Percentiles rank a stretch among this genome's conserved stretches.
Evolutionary conservation across 92 coral and sea anemone species (phyloP).

Genomic region (Paragorgia papillata): DNA sequence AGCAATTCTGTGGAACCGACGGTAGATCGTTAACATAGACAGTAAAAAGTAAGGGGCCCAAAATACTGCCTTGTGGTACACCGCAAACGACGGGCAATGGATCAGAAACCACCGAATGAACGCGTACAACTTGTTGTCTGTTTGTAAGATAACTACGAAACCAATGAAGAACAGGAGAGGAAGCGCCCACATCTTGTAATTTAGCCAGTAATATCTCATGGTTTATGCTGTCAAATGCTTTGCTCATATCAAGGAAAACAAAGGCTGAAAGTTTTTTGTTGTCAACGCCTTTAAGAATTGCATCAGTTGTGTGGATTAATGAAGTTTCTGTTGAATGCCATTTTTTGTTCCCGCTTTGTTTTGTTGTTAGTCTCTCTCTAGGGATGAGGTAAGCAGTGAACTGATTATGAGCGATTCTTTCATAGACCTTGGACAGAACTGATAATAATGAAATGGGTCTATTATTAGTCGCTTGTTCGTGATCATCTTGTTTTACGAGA

Average conservation of each 20-base stretch:
- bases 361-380: not conserved
- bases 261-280: too few species aligned
- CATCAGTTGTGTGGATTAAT: not conserved
- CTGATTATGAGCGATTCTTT: not conserved
- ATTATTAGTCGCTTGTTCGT: not conserved
- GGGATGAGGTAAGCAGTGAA: not conserved
- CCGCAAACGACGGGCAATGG: not conserved
- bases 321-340: not conserved
- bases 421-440: not conserved
- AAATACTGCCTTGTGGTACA: slow-evolving; percentile 17
- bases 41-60: slow-evolving; percentile 39
- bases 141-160: too few species aligned
- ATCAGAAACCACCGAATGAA: too few species aligned
- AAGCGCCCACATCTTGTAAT: too few species aligned
- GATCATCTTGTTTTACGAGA: not conserved
- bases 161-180: too few species aligned
- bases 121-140: too few species aligned
- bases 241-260: too few species aligned
- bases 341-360: not conserved
- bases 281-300: too few species aligned
- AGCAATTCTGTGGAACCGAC: too few species aligned
- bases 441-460: not conserved
- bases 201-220: too few species aligned
- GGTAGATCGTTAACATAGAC: slow-evolving; percentile 30
- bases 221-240: too few species aligned